These are phyloP conservation scores for Malurus melanocephalus DNA, from an alignment of 2,113 vertebrate genomes.

Conservation along the genomic window DNA sequence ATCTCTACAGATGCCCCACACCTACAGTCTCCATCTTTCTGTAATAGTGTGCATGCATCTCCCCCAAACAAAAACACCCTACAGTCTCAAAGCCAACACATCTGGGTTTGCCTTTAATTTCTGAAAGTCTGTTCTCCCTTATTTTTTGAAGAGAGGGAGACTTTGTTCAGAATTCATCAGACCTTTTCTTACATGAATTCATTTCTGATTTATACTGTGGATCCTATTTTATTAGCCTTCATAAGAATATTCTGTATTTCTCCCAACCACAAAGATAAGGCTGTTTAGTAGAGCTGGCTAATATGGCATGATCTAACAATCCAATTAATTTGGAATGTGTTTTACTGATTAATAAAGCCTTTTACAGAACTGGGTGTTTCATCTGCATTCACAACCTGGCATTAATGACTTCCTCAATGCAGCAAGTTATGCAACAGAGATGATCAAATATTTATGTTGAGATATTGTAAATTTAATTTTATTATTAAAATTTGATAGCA, in stretches of 20 bases:
- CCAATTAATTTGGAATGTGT: conserved; percentile 24
- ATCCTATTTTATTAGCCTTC: neutral
- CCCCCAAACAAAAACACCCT: neutral
- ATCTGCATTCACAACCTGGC: conserved; percentile 6
- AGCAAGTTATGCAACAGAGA: neutral
- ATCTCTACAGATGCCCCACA: neutral
- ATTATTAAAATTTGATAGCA: conserved; percentile 1
- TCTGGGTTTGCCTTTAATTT: neutral
- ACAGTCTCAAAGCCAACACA: neutral
- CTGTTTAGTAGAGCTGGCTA: neutral
- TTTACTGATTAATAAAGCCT: conserved; percentile 8
- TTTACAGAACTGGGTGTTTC: neutral
- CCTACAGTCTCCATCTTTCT: neutral
- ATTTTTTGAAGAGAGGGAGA: neutral
- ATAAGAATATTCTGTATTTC: neutral
- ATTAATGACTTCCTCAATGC: neutral
- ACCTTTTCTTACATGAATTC: neutral
- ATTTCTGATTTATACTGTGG: neutral
- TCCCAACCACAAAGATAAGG: neutral
- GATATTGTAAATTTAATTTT: neutral
- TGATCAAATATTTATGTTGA: conserved; percentile 11
- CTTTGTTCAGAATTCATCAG: neutral
- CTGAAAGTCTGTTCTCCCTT: neutral
- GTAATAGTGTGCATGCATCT: fast-evolving
- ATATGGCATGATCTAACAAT: neutral